Conservation (phyloP, 2,113 vertebrate genomes). For the Felis chaus region DNA sequence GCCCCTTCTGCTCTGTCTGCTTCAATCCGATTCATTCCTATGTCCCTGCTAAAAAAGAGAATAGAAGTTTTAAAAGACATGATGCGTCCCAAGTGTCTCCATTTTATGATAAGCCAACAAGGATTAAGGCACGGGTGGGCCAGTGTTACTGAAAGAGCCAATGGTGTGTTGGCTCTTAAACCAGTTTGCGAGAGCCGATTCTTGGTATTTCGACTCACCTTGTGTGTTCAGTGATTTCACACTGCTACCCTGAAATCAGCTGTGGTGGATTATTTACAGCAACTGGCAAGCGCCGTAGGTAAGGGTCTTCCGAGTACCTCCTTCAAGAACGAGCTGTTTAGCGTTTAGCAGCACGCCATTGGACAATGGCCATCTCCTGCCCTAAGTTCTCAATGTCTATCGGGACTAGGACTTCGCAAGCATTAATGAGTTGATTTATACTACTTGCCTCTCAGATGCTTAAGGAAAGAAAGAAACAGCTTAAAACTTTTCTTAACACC, state of each 20-base stretch:
- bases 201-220: neutral
- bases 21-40: neutral
- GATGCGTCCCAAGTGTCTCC: neutral
- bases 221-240: neutral
- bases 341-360: neutral
- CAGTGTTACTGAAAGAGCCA: neutral
- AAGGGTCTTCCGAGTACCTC: accelerated
- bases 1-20: neutral
- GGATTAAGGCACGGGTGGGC: neutral
- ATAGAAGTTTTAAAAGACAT: neutral
- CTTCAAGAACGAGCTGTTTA: accelerated
- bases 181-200: neutral
- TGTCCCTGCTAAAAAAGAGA: neutral
- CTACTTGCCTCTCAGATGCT: neutral
- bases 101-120: neutral
- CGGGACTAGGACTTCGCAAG: neutral
- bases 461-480: neutral
- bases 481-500: neutral
- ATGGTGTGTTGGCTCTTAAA: accelerated
- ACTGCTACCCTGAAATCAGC: neutral
- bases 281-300: neutral
- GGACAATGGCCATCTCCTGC: neutral
- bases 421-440: neutral
- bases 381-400: neutral
- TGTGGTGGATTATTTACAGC: neutral